A percentile compares a stretch with the other conserved stretches of the same genome.
Evolutionary conservation across 1,140 invertebrate species (phyloP).

Genomic region (Pseudomyrmex flavicornis): DNA sequence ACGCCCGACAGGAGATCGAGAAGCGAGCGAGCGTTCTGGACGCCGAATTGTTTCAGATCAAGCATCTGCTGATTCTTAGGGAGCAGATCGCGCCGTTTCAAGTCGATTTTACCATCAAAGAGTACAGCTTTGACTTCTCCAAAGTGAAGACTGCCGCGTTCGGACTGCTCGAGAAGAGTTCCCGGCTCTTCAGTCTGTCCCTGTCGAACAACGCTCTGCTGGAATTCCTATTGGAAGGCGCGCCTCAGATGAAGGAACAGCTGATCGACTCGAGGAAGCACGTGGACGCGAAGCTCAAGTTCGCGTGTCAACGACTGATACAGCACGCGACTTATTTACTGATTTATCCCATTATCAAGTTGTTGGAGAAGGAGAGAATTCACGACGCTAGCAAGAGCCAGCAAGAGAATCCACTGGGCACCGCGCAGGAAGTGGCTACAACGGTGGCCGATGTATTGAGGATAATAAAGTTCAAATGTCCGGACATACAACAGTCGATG

Average conservation of each 20-base stretch:
- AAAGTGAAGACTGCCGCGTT: constrained; percentile 95
- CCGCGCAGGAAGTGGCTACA: constrained; percentile 78
- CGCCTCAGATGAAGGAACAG: constrained; percentile 96
- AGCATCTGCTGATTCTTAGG: constrained; percentile 97
- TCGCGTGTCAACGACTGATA: constrained; percentile 96
- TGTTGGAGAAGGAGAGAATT: constrained; percentile 90
- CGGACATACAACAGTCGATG: constrained; percentile 94
- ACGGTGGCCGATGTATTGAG: constrained; percentile 88
- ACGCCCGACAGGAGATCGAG: constrained; percentile 90
- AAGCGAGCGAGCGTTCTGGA: constrained; percentile 91
- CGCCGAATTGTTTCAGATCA: constrained; percentile 98
- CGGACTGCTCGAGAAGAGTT: constrained; percentile 93
- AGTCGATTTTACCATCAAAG: constrained; percentile 97
- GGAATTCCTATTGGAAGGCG: constrained; percentile 96
- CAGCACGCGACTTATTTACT: constrained; percentile 91
- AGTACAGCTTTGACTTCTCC: constrained; percentile 96
- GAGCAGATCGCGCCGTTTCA: constrained; percentile 99
- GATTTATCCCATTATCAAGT: constrained; percentile 89
- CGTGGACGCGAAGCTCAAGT: constrained; percentile 96
- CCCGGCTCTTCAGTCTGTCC: constrained; percentile 90
- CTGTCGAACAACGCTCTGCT: constrained; percentile 96
- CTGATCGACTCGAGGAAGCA: constrained; percentile 97
- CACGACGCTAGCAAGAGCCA: constrained; percentile 85
- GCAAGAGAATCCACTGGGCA: constrained; percentile 85
- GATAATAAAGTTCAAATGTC: constrained; percentile 92